phyloP scores from a whole-genome alignment of 2,888 invertebrate genomes.

The Axea sp. region DNA sequence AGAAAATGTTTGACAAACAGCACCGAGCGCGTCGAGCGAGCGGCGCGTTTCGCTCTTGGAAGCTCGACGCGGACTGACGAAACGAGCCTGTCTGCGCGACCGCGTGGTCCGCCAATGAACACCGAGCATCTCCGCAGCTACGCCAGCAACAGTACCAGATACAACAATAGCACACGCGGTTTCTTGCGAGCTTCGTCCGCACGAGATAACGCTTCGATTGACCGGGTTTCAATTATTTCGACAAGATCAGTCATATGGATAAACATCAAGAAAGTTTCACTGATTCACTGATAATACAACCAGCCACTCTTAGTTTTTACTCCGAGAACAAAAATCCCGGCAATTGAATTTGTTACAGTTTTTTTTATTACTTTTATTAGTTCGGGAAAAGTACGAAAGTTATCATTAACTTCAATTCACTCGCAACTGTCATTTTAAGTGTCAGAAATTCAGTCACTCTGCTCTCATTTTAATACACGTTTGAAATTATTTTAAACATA shows the following conservation, averaged over 20 bases:
- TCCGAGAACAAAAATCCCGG: neutral
- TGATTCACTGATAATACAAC: neutral
- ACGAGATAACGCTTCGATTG: conserved; percentile 21
- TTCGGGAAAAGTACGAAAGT: neutral
- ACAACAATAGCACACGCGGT: conserved; percentile 57
- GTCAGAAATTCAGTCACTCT: too few relatives aligned
- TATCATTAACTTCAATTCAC: too few relatives aligned
- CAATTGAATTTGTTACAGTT: conserved; percentile 1
- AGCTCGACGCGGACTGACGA: conserved; percentile 59
- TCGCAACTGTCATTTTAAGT: too few relatives aligned
- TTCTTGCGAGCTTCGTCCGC: conserved; percentile 30
- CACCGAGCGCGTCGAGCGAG: conserved; percentile 40
- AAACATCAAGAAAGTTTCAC: conserved; percentile 5
- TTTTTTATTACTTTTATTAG: too few relatives aligned
- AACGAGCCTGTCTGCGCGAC: conserved; percentile 51
- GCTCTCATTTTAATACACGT: too few relatives aligned
- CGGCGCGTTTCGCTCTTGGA: conserved; percentile 51
- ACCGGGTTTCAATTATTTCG: conserved; percentile 19
- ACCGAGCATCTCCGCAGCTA: conserved; percentile 56
- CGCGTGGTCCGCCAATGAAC: conserved; percentile 55
- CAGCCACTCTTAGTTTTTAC: neutral
- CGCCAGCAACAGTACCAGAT: conserved; percentile 47
- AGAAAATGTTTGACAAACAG: conserved; percentile 7
- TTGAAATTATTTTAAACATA: too few relatives aligned
- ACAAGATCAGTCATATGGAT: conserved; percentile 6